Conservation (phyloP, 1,140 invertebrate genomes). For the Pseudomyrmex sp. region DNA sequence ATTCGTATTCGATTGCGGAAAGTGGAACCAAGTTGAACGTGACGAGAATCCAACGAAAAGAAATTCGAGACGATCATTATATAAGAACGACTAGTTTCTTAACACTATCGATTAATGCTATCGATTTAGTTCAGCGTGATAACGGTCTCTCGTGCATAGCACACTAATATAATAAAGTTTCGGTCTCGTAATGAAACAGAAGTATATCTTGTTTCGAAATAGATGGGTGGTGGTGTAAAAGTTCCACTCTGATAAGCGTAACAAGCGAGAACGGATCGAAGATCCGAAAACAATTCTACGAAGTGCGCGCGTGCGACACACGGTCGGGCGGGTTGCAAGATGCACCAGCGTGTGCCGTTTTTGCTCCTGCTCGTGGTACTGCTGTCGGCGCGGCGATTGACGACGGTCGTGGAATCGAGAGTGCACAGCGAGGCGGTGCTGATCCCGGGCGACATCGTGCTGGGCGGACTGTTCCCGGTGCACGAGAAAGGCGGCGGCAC, state of each 20-base stretch:
- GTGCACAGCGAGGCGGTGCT: slow-evolving; percentile 75
- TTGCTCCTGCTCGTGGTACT: slow-evolving; percentile 66
- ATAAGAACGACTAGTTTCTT: too few relatives aligned
- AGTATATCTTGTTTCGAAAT: too few relatives aligned
- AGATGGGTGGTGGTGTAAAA: neutral
- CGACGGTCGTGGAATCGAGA: slow-evolving; percentile 53
- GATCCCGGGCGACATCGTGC: slow-evolving; percentile 89
- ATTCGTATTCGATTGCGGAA: too few relatives aligned
- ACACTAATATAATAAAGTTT: too few relatives aligned
- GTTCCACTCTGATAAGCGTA: neutral
- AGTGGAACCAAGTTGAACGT: too few relatives aligned
- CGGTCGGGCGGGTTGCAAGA: slow-evolving; percentile 61
- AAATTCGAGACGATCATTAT: too few relatives aligned
- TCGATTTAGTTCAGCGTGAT: too few relatives aligned
- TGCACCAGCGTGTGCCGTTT: slow-evolving; percentile 64
- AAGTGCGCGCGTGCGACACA: neutral
- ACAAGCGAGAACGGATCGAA: slow-evolving; percentile 4
- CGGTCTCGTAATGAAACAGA: neutral
- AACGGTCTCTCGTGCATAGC: too few relatives aligned
- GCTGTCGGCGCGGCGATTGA: slow-evolving; percentile 58
- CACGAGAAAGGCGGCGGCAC: slow-evolving; percentile 89
- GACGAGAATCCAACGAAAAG: too few relatives aligned
- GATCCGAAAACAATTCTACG: neutral
- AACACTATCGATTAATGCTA: too few relatives aligned
- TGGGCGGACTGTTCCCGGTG: slow-evolving; percentile 93